A percentile compares a stretch with the other conserved stretches of the same genome.
These are phyloP conservation scores for Mimas tiliae DNA, from an alignment of 2,888 invertebrate species.

Conservation along the genomic window DNA sequence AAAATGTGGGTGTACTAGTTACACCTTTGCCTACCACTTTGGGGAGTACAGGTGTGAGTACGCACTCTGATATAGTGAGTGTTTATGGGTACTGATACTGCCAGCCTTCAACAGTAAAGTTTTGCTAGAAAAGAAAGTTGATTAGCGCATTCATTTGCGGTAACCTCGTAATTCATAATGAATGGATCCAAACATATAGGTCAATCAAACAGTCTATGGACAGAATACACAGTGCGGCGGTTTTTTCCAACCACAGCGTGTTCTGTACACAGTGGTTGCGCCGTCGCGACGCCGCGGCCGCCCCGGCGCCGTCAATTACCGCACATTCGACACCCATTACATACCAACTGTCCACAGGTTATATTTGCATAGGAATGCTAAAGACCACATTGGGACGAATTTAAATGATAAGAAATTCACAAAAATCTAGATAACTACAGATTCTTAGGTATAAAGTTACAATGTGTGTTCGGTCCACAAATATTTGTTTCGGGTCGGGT, in stretches of 20 bases:
- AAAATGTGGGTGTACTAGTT: too few relatives aligned
- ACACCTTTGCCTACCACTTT: too few relatives aligned
- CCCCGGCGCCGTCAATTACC: slow-evolving; percentile 13
- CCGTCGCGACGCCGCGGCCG: not conserved
- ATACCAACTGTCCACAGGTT: not conserved
- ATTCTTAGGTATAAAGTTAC: too few relatives aligned
- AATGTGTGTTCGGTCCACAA: too few relatives aligned
- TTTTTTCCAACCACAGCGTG: slow-evolving; percentile 1
- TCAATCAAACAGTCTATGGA: not conserved
- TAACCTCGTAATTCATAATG: not conserved
- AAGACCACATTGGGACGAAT: not conserved
- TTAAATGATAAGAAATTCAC: not conserved
- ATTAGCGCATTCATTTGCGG: too few relatives aligned
- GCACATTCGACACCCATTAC: not conserved
- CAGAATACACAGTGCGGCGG: not conserved
- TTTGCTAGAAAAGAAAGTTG: too few relatives aligned
- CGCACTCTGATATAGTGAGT: too few relatives aligned
- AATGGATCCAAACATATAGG: not conserved
- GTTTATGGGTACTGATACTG: too few relatives aligned
- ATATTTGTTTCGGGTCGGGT: too few relatives aligned
- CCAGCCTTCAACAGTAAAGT: too few relatives aligned
- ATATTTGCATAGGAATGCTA: not conserved
- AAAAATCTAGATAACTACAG: too few relatives aligned
- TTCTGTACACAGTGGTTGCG: not conserved
- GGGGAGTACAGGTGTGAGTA: too few relatives aligned